Base-by-base conservation (phyloP, 2,797 vertebrate genomes). In the Scarus forsteni region DNA sequence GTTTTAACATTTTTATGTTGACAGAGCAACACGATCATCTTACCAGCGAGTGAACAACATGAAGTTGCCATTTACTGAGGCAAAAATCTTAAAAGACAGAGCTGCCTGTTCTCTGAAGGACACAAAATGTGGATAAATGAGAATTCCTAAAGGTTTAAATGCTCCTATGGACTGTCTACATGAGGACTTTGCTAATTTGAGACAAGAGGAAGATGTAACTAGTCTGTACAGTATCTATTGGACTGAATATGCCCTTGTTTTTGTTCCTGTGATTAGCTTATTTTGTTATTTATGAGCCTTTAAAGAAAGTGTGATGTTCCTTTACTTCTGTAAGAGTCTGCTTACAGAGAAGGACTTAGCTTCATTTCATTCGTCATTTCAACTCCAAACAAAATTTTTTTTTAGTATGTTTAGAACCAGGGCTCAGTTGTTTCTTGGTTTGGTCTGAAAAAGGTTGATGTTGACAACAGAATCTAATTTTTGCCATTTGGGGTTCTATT, bases 171-270 rank as follows among this genome's bases (percentile, higher is more conserved):
- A 70, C 46, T 42, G 73, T 69, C 60, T 46, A 40, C 58, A 60
- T 18, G 50, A 78, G 19, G 60, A 66, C 35, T 74, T 80, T 78
- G 75, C 78, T 73, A 84, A 81, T 84, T 45, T 16, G 66, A 71
- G 51, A 60, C 55, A 14, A 36, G 43, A 73, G 55, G 74, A 79
- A 61, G 69, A 48, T 83, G 84, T 85, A 74, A 79, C 79, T 92
- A 79, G 52, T 81, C 81, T 90, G 90, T 91, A 89, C 70, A 90
- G 82, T 87, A 81, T 81, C 83, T 77, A 68, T 79, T 70, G 49
- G 83, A 87, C 85, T 91, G 77, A 85, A 83, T 85, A 65, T 74
- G 67, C 60, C 62, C 51, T 83, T 71, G 39, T 66, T 84, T 85
- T 82, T 75, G 69, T 84, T 77, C 18, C 60, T 50, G 79, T 86